Evolutionary conservation across 1,140 invertebrate genomes (phyloP), one percentile per base, ranked within the genome.

Genomic region (Helicoverpa armigera): DNA sequence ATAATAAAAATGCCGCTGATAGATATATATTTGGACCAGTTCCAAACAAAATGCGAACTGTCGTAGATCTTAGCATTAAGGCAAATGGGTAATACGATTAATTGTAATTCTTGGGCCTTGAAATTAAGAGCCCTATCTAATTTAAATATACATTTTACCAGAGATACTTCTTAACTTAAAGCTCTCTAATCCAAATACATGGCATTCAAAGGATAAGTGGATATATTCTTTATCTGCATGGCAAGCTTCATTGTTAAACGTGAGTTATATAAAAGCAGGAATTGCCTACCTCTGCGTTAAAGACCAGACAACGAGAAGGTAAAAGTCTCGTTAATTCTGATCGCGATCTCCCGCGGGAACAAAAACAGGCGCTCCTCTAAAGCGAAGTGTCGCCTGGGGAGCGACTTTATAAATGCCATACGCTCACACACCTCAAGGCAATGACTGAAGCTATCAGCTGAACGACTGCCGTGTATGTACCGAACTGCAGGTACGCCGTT

Each of bases 61-160:
- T 61, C 56, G 54, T 60, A 75, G 58, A 56, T 31, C 69, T 77
- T 67, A 79, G 81, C 83, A 75, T 81, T 83, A 79, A 76, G 35
- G 54, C 70, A 79, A 84, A 84, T 82, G 76, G 73, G 72, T 82
- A 78, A 69, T 48, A 79, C 48, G 50, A 84, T 79, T 84, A 84
- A 84, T 84, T 81, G 76, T 82, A 65, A 61, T 76, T 50, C 73
- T 73, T 73, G 70, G 31, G 31, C 70, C 70, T 58, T 58, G 53
- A 73, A 73, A 73, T 73, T 73, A 73, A 73, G 50, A 73, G 70
- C 54, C 54, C 70, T 56, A 58, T 73, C 53, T 73, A 73, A 73
- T 73, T 73, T 58, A 73, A 73, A 73, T 58, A 73, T 58, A 73
- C 70, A 73, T 73, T 73, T 73, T 43, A 73, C 16, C 70, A 11